A percentile compares a stretch with the other conserved stretches of the same genome.
phyloP scores from a whole-genome alignment of 2,113 vertebrate species.

The Dasyprocta punctata region DNA sequence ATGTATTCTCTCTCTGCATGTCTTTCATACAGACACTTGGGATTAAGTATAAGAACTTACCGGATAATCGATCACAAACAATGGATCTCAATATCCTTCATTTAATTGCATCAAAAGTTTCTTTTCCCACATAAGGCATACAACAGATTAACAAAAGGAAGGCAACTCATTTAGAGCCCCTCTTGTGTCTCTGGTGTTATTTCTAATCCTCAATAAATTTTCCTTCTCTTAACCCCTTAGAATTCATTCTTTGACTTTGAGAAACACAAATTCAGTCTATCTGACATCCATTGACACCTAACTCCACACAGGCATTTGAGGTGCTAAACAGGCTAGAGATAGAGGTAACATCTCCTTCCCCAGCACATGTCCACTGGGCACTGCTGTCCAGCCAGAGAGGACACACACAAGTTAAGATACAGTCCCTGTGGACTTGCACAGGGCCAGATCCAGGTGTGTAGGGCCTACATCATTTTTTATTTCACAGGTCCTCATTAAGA shows the following conservation, averaged over 20 bases:
- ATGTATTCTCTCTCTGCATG: not conserved
- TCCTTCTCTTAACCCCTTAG: not conserved
- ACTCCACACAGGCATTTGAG: not conserved
- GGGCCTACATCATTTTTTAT: not conserved
- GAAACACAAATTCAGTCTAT: not conserved
- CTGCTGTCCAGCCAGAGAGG: not conserved
- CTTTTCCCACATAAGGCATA: not conserved
- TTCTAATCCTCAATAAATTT: not conserved
- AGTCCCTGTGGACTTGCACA: not conserved
- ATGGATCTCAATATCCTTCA: not conserved
- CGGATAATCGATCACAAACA: not conserved
- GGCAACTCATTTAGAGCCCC: not conserved
- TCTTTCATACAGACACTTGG: not conserved
- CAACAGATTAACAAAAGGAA: not conserved
- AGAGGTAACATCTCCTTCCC: not conserved
- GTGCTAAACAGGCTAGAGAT: not conserved
- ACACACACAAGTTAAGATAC: not conserved
- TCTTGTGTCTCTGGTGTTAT: not conserved
- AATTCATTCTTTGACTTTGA: not conserved
- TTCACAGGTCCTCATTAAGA: not conserved
- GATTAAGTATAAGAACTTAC: not conserved
- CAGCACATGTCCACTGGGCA: accelerated
- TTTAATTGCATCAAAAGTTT: not conserved
- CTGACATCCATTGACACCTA: not conserved
- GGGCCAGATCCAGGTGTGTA: not conserved